phyloP scores from a whole-genome alignment of 2,888 invertebrate genomes.

The Subacronicta megacephala region DNA sequence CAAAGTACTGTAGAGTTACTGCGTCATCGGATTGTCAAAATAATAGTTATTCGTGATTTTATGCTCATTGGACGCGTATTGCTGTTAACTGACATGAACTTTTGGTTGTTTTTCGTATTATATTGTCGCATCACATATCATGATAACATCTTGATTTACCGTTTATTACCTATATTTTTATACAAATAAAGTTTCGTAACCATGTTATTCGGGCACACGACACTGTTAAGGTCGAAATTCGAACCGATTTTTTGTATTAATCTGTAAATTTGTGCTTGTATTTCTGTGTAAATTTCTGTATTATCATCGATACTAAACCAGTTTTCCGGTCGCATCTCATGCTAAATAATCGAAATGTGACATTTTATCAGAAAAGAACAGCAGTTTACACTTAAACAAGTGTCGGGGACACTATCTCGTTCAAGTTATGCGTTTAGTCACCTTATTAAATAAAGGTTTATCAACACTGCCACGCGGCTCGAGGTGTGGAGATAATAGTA shows the following conservation, averaged over 20 bases:
- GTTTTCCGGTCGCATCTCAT: constrained; percentile 65
- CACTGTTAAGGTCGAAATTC: constrained; percentile 39
- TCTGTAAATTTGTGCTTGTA: constrained; percentile 43
- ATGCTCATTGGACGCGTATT: constrained; percentile 34
- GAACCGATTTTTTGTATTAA: constrained; percentile 4
- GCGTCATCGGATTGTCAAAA: constrained; percentile 48
- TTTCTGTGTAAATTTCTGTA: constrained; percentile 63
- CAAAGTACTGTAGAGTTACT: constrained; percentile 42
- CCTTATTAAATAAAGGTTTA: constrained; percentile 85
- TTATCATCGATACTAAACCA: constrained; percentile 67
- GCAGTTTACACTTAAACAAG: constrained; percentile 88
- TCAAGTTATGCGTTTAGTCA: constrained; percentile 81
- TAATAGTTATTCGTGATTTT: constrained; percentile 55
- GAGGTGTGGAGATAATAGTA: constrained; percentile 35
- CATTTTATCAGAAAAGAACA: constrained; percentile 85
- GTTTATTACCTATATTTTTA: not conserved
- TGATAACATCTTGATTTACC: constrained; percentile 34
- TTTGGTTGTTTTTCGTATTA: constrained; percentile 52
- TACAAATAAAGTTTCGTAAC: constrained; percentile 2
- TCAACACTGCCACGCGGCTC: constrained; percentile 63
- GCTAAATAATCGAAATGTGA: constrained; percentile 87
- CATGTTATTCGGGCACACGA: not conserved
- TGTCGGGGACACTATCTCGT: constrained; percentile 77
- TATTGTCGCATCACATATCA: constrained; percentile 38
- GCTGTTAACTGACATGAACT: constrained; percentile 51